phyloP scores from a whole-genome alignment of 1,140 invertebrate genomes.

The Diabrotica virgifera region DNA sequence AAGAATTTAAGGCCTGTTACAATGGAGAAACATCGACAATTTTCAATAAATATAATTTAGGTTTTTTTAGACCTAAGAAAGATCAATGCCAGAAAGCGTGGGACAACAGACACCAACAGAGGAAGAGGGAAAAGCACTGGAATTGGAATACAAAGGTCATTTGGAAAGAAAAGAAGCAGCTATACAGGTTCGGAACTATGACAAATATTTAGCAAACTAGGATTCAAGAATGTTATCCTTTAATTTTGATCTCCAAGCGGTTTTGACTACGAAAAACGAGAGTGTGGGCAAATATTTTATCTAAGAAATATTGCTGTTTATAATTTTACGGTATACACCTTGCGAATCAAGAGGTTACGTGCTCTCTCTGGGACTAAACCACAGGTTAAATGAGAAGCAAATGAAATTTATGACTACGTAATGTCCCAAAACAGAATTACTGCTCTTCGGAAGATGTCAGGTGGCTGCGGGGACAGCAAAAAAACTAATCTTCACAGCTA shows the following conservation, averaged over 20 bases:
- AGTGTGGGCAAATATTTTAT: conserved; percentile 45
- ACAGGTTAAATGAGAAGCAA: conserved; percentile 33
- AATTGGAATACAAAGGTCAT: conserved; percentile 12
- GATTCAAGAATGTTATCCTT: conserved; percentile 13
- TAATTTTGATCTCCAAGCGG: conserved; percentile 32
- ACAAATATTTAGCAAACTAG: conserved; percentile 36
- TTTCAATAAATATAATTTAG: too few relatives aligned
- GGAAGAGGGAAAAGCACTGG: too few relatives aligned
- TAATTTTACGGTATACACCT: conserved; percentile 48
- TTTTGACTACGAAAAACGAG: conserved; percentile 39
- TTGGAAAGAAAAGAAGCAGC: conserved; percentile 27
- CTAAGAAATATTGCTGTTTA: conserved; percentile 49
- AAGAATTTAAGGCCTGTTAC: too few relatives aligned
- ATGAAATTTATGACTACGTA: conserved; percentile 44
- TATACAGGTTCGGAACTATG: conserved; percentile 29
- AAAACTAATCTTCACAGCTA: too few relatives aligned
- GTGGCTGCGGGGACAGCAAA: conserved; percentile 48
- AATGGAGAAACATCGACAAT: too few relatives aligned
- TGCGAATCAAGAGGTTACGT: conserved; percentile 18
- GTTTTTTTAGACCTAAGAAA: too few relatives aligned
- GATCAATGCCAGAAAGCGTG: too few relatives aligned
- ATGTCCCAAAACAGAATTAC: conserved; percentile 25
- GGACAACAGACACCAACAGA: too few relatives aligned
- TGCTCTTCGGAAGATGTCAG: conserved; percentile 37
- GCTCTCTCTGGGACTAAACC: conserved; percentile 24